Conservation (phyloP, 2,888 invertebrate species). For the Melieria crassipennis region DNA sequence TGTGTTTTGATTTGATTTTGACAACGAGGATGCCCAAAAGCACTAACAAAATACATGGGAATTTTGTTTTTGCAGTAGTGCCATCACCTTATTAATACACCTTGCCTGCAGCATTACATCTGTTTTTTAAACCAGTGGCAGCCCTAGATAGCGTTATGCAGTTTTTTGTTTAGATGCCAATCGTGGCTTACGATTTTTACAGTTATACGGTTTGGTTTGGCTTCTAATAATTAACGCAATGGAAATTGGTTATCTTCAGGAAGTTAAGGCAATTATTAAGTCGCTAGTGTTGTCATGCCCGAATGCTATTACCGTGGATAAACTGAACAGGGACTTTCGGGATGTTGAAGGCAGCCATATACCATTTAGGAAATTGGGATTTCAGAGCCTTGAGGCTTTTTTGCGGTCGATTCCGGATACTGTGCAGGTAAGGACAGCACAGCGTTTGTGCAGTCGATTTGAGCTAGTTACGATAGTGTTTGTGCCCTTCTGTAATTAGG, state of each 20-base stretch:
- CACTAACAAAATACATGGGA: too few species aligned
- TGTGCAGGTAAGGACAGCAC: conserved; percentile 45
- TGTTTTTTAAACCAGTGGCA: too few species aligned
- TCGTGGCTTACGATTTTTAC: background rate
- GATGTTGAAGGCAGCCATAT: conserved; percentile 50
- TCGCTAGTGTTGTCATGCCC: conserved; percentile 57
- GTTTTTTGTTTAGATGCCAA: background rate
- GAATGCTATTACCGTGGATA: conserved; percentile 48
- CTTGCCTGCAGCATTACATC: too few species aligned
- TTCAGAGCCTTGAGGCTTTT: conserved; percentile 51
- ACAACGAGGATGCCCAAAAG: too few species aligned
- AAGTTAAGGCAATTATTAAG: conserved; percentile 55
- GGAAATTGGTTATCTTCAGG: conserved; percentile 48
- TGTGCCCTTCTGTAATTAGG: conserved; percentile 39
- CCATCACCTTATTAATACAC: too few species aligned
- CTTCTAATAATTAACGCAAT: conserved; percentile 40
- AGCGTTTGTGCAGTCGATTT: background rate
- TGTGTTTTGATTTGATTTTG: too few species aligned
- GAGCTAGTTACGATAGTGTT: background rate
- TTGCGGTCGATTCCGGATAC: conserved; percentile 55
- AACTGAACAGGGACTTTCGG: conserved; percentile 50
- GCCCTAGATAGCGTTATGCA: too few species aligned
- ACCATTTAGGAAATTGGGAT: conserved; percentile 53
- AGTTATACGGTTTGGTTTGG: conserved; percentile 17
- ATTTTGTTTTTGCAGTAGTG: too few species aligned